A percentile compares a stretch with the other conserved stretches of the same genome.
phyloP scores from a whole-genome alignment of 2,797 vertebrate species.

The Melanotaenia parkinsoni region DNA sequence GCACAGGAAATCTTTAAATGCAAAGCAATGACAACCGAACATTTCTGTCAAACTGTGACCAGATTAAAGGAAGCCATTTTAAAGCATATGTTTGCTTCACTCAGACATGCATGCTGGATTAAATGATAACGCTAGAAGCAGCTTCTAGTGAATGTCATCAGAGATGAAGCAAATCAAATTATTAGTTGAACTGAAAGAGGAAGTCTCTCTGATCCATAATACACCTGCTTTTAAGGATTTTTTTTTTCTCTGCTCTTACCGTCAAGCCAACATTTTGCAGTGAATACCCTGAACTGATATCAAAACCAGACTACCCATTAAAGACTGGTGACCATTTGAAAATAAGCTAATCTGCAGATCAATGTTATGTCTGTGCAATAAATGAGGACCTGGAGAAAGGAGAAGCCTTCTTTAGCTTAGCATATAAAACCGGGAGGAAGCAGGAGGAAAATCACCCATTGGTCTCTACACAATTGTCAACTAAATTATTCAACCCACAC shows the following conservation, averaged over 20 bases:
- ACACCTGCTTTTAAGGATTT: neutral
- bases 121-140: constrained; percentile 7
- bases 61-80: constrained; percentile 35
- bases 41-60: constrained; percentile 50
- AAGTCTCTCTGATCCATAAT: constrained; percentile 10
- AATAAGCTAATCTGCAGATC: neutral
- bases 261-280: neutral
- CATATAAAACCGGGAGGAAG: neutral
- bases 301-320: neutral
- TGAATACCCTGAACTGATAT: constrained; percentile 7
- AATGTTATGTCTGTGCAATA: neutral
- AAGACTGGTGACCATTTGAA: neutral
- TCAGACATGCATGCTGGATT: constrained; percentile 6
- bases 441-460: neutral
- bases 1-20: constrained; percentile 58
- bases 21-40: constrained; percentile 51
- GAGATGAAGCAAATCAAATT: constrained; percentile 3
- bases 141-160: constrained; percentile 13
- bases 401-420: neutral
- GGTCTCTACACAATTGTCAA: no score
- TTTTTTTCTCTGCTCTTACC: neutral
- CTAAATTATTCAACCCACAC: no score
- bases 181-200: neutral
- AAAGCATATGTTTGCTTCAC: constrained; percentile 29
- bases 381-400: neutral